These are phyloP conservation scores for Eonycteris spelaea DNA, from an alignment of 2,113 vertebrate species.

Conservation along the genomic window DNA sequence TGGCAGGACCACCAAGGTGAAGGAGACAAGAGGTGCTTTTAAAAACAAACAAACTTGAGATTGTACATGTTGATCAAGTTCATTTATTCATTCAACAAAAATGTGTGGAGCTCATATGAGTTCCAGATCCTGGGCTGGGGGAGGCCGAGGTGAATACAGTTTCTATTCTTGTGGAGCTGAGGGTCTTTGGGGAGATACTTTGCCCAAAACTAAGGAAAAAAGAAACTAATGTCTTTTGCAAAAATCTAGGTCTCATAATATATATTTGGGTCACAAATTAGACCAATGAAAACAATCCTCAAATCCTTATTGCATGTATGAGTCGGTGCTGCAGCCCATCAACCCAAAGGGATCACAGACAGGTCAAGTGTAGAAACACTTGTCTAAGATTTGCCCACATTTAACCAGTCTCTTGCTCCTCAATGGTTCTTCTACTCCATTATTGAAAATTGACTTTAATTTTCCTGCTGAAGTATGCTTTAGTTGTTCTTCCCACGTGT, in stretches of 20 bases:
- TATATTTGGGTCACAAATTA: not conserved
- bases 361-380: not conserved
- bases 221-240: not conserved
- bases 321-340: not conserved
- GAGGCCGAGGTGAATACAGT: not conserved
- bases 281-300: not conserved
- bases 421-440: not conserved
- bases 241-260: not conserved
- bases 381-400: not conserved
- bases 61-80: not conserved
- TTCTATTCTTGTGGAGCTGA: not conserved
- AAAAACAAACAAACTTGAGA: not conserved
- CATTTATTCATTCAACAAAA: not conserved
- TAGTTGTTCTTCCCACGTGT: not conserved
- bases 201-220: not conserved
- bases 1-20: not conserved
- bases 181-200: not conserved
- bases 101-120: not conserved
- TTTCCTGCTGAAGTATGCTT: not conserved
- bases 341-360: not conserved
- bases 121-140: not conserved
- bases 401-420: not conserved
- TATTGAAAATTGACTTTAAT: too few relatives aligned
- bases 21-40: not conserved
- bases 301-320: not conserved